Percentiles rank a stretch among this genome's conserved stretches.
Conservation (phyloP, 2,113 vertebrate genomes). For the Colaptes auratus region DNA sequence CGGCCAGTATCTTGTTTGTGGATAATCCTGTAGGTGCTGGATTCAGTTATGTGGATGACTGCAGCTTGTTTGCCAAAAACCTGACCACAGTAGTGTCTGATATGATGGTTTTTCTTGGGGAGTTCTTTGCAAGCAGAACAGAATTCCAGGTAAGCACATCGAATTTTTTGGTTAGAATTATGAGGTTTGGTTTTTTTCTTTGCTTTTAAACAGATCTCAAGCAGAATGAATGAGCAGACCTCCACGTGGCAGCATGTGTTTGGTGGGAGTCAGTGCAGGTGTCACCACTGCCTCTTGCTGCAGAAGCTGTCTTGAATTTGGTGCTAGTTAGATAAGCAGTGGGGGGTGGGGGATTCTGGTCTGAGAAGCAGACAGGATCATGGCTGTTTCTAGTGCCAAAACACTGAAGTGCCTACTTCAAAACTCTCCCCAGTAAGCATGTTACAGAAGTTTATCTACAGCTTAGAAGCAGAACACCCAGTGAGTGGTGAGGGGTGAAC, state of each 20-base stretch:
- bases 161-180: not conserved
- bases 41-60: slow-evolving; percentile 86
- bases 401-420: not conserved
- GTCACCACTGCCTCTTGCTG: not conserved
- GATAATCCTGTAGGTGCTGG: slow-evolving; percentile 96
- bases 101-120: slow-evolving; percentile 89
- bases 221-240: not conserved
- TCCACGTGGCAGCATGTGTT: not conserved
- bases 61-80: slow-evolving; percentile 80
- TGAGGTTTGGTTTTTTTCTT: not conserved
- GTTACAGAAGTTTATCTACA: not conserved
- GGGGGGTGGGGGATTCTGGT: not conserved
- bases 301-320: not conserved
- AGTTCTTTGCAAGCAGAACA: slow-evolving; percentile 79
- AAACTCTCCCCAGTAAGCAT: not conserved
- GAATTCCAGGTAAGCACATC: slow-evolving; percentile 86
- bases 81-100: slow-evolving; percentile 85
- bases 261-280: not conserved
- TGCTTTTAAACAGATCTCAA: not conserved
- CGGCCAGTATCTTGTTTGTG: slow-evolving; percentile 90
- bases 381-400: not conserved
- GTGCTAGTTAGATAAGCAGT: not conserved
- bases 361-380: not conserved
- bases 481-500: not conserved
- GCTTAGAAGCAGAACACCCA: not conserved